A percentile compares a stretch with the other conserved stretches of the same genome.
Conservation (phyloP, 2,113 vertebrate genomes). For the Oryzias curvinotus region DNA sequence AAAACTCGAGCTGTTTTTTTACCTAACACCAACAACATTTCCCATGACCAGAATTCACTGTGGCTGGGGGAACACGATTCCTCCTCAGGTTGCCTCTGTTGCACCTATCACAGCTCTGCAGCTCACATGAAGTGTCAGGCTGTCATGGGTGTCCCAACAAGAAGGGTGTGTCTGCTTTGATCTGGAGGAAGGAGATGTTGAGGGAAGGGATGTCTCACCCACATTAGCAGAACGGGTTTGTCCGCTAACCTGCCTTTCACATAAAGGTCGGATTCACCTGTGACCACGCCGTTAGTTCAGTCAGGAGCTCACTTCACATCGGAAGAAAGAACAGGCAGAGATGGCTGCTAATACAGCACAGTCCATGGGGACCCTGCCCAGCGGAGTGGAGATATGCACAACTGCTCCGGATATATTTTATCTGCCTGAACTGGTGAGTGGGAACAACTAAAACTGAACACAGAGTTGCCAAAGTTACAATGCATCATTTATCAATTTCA, state of each 20-base stretch:
- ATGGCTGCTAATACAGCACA: slow-evolving; percentile 74
- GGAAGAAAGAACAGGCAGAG: slow-evolving; percentile 28
- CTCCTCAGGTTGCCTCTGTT: slow-evolving; percentile 5
- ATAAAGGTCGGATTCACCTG: slow-evolving; percentile 55
- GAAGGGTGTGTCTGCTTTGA: slow-evolving; percentile 58
- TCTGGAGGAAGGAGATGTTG: slow-evolving; percentile 18
- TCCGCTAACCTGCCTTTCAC: slow-evolving; percentile 24
- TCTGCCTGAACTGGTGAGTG: slow-evolving; percentile 76
- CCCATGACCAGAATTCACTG: background rate
- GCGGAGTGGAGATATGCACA: slow-evolving; percentile 69
- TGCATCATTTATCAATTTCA: too few relatives aligned
- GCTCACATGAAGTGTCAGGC: slow-evolving; percentile 12
- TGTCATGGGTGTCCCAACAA: background rate
- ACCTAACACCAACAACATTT: slow-evolving; percentile 5
- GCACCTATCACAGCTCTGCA: slow-evolving; percentile 21
- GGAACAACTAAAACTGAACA: background rate
- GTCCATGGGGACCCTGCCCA: slow-evolving; percentile 70
- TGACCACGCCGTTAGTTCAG: slow-evolving; percentile 34
- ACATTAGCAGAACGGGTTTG: slow-evolving; percentile 63
- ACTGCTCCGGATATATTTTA: slow-evolving; percentile 76
- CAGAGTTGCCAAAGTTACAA: too few relatives aligned
- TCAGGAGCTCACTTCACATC: background rate
- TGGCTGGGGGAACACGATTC: slow-evolving; percentile 27
- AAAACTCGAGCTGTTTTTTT: slow-evolving; percentile 25
- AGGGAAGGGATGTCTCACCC: slow-evolving; percentile 35